A percentile compares a stretch with the other conserved stretches of the same genome.
Conservation (phyloP, 2,113 vertebrate species). For the Epinephelus fuscoguttatus region DNA sequence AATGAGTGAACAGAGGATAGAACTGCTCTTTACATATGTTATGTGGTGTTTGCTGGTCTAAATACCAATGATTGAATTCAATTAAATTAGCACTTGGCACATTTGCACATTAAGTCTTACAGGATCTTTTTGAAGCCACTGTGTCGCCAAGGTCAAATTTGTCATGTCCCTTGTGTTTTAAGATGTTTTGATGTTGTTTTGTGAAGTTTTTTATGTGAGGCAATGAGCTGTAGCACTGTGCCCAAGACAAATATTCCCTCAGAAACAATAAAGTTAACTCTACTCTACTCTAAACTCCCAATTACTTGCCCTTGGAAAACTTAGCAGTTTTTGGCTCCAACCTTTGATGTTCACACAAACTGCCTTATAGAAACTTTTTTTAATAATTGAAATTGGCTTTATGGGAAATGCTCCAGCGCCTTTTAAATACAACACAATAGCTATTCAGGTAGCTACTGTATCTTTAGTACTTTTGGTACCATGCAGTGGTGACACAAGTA, state of each 20-base stretch:
- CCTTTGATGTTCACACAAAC: neutral
- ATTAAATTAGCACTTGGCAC: neutral
- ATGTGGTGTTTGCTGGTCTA: neutral
- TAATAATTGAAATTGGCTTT: neutral
- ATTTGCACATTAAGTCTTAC: too few species aligned
- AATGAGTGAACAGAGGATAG: neutral
- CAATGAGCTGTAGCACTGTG: too few species aligned
- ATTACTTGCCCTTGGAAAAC: neutral
- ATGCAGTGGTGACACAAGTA: too few species aligned
- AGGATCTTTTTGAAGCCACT: too few species aligned
- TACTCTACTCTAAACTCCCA: neutral
- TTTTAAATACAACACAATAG: neutral
- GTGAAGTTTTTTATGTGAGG: too few species aligned
- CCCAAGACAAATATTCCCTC: too few species aligned
- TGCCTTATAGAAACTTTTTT: neutral
- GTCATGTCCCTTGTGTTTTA: too few species aligned
- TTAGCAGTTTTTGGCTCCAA: neutral
- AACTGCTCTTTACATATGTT: neutral
- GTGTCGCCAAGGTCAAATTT: too few species aligned
- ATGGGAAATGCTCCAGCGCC: neutral
- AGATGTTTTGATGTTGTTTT: too few species aligned
- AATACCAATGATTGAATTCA: neutral
- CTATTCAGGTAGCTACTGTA: neutral
- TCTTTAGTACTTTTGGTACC: too few species aligned
- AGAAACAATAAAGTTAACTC: too few species aligned